Base-by-base conservation (phyloP, 1,140 invertebrate genomes). In the Eupristina koningsbergeri region DNA sequence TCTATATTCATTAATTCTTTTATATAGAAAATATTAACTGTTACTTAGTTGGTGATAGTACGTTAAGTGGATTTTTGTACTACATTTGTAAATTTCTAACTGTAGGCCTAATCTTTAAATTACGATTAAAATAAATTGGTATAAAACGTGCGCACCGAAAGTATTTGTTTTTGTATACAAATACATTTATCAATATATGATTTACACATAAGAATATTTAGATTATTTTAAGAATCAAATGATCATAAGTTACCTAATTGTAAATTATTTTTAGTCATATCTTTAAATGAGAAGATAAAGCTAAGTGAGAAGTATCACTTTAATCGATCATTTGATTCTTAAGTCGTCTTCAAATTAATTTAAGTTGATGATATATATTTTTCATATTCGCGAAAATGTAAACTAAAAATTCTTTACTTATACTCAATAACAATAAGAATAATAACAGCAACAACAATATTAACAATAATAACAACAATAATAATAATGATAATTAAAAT, bases 41-140 rank as follows among this genome's bases (percentile, higher is more conserved):
- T 82, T 82, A 82, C 31, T 82, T 64, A 3, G 8, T 76, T 82
- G 81, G 73, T 82, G 81, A 76, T 82, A 82, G 73, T 63, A n/a
- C 34, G 75, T 82, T 31, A 71, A 82, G 50, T 82, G 29, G 58
- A 45, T 13, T 41, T n/a, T 50, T 0, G 50, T 34, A 61, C 39
- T 67, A 67, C 61, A 15, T 67, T 29, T 82, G 81, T 82, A 82
- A 75, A 82, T 82, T 67, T 17, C 31, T 81, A 81, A 74, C 31
- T 34, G n/a, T 81, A 81, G 22, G 2, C 26, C 2, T 81, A 81
- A 71, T 64, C 41, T 81, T 74, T 81, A 53, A 39, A 41, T 29
- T 58, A 15, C 47, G 19, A 58, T 73, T 26, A 39, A 29, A 61
- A 61, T 58, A 76, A 58, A 36, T 53, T 13, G 29, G 36, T 36